A percentile compares a stretch with the other conserved stretches of the same genome.
Conservation (phyloP, 2,888 invertebrate species). For the Tridacna gigas region DNA sequence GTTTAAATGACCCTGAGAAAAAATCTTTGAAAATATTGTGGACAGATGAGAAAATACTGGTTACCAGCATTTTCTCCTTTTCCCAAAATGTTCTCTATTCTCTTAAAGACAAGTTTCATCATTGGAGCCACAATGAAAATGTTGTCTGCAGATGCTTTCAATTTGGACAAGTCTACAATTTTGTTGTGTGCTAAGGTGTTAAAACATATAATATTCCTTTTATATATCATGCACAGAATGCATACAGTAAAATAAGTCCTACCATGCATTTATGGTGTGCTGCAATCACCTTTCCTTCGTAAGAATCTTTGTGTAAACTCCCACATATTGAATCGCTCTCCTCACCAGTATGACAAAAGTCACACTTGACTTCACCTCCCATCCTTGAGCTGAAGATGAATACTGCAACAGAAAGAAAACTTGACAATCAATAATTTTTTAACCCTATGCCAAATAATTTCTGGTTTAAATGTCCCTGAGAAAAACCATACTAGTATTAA, state of each 20-base stretch:
- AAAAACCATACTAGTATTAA: too few species aligned
- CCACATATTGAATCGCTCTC: slow-evolving; percentile 52
- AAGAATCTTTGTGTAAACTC: slow-evolving; percentile 40
- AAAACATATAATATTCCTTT: background rate
- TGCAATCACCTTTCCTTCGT: slow-evolving; percentile 43
- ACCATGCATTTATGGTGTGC: slow-evolving; percentile 62
- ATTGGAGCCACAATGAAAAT: background rate
- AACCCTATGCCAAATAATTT: background rate
- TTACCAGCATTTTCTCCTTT: too few species aligned
- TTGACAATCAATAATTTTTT: background rate
- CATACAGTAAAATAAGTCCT: background rate
- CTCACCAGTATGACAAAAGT: slow-evolving; percentile 54
- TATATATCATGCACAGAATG: background rate
- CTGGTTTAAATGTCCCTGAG: too few species aligned
- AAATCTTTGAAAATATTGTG: background rate
- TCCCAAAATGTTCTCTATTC: too few species aligned
- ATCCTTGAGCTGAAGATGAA: background rate
- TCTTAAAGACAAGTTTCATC: too few species aligned
- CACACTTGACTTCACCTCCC: slow-evolving; percentile 40
- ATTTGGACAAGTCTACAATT: background rate
- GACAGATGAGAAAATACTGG: background rate
- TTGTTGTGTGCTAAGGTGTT: background rate
- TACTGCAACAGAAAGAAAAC: background rate
- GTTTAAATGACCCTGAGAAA: background rate
- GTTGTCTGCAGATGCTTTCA: background rate